Evolutionary conservation across 1,140 invertebrate species (phyloP), one percentile per base, ranked within the genome.

Genomic region (Drosophila bipectinata): DNA sequence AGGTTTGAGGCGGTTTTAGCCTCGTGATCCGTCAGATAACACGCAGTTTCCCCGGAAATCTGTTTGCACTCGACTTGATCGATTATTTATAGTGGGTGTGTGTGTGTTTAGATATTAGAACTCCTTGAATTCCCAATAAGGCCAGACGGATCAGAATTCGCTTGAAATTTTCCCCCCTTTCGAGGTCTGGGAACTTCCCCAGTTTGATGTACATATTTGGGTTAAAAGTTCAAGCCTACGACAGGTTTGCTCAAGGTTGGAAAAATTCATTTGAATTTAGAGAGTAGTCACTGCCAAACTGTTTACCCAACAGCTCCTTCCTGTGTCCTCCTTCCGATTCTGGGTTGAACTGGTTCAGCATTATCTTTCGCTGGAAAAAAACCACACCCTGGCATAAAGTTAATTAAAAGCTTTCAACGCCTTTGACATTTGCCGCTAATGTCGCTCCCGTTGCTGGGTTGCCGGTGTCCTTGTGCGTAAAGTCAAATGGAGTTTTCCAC

Each of bases 391-490:
- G 28, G 28, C 51, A 45, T 39, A 54, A 60, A 79, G 52, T 63
- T 30, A 75, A 69, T 76, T 75, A 55, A 79, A 79, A 79, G 69
- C 58, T 51, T 71, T 77, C 37, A 57, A 18, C 34, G 54, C 74
- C 39, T 64, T 79, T 80, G 71, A 79, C 77, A 76, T 32, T 80
- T 34, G 64, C 71, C 77, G 77, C 59, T 32, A 54, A 58, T 56
- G 52, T 49, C 24, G 53, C 64, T 64, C 61, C 49, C 32, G 32
- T 39, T 18, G 21, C 44, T 30, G 32, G 7, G 9, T 21, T 45
- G 48, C 55, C 21, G 48, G 18, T 44, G 57, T 69, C 66, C 66
- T 69, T 69, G 61, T 66, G 64, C 64, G 61, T 66, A 37, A 28
- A 45, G 41, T 44, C 41, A 44, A 18, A 14, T 51, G 8, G 41